Base-by-base conservation (phyloP, 2,888 invertebrate genomes). In the Oithona nana region DNA sequence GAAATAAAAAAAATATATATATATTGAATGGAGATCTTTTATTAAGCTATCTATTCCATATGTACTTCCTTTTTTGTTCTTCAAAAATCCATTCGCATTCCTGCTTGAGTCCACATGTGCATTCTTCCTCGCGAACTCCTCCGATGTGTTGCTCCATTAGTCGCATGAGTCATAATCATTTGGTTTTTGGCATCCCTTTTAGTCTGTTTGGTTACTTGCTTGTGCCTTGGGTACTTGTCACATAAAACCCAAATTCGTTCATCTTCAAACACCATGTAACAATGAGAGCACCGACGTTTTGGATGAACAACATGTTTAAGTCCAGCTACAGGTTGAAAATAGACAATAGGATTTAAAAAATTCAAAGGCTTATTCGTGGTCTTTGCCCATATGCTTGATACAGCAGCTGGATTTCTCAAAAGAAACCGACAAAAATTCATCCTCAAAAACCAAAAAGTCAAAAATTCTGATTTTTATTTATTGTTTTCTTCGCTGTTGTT, bases 151-250 rank as follows among this genome's bases (percentile, higher is more conserved):
- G 28, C 22, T 49, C 59, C 59, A 26, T 59, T 48, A 16, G 59
- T 48, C 6, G 59, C 59, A 49, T 49, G 48, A 3, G 59, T 59
- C 59, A 59, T 59, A 28, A 59, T 59, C 1, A 48, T 20, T 1
- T 39, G 8, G 48, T 3, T 28, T 50, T 50, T 59, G 16, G 48
- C 50, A 26, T 20, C 54, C 20, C 6, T 13, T 24, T 24, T 54
- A 13, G 54, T 16, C 28, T 22, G 22, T 16, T 22, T 39, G 1
- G 59, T 59, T 48, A 29, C 39, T 29, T 59, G 59, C n/a, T 49
- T 3, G 28, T 59, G 59, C 26, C 59, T 24, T 6, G 59, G 59
- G 13, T 59, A 29, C 11, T n/a, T 3, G 3, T 13, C 16, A 20
- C 59, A 59, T 13, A 26, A 50, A 1, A 59, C 59, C 1, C 50